Conservation (phyloP, 1,140 invertebrate genomes). For the Drosophila paulistorum region DNA sequence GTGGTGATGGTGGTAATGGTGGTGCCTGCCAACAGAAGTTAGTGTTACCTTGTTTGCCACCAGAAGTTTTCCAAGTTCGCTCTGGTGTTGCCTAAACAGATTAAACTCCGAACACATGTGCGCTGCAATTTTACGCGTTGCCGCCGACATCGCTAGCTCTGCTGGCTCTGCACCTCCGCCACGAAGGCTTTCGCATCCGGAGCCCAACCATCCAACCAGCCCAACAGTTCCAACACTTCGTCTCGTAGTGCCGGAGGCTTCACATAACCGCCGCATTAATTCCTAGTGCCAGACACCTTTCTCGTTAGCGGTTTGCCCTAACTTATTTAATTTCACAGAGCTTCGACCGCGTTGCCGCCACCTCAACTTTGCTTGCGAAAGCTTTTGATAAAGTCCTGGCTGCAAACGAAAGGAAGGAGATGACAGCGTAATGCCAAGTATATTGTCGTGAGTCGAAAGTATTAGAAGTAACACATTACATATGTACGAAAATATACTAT, state of each 20-base stretch:
- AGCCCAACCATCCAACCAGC: slow-evolving; percentile 8
- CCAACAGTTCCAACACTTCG: slow-evolving; percentile 4
- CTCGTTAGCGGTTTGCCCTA: slow-evolving; percentile 75
- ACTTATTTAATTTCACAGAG: slow-evolving; percentile 75
- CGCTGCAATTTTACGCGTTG: slow-evolving; percentile 74
- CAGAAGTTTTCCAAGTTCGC: slow-evolving; percentile 75
- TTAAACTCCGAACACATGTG: slow-evolving; percentile 76
- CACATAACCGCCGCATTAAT: slow-evolving; percentile 78
- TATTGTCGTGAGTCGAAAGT: slow-evolving; percentile 3
- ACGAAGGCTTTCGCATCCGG: slow-evolving; percentile 42
- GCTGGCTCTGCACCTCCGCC: slow-evolving; percentile 19
- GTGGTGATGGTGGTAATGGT: slow-evolving; percentile 16
- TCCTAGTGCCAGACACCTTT: slow-evolving; percentile 80
- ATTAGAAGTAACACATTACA: background rate
- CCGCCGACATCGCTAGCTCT: slow-evolving; percentile 33
- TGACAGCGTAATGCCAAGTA: slow-evolving; percentile 5
- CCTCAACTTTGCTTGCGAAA: slow-evolving; percentile 47
- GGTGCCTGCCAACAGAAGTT: slow-evolving; percentile 67
- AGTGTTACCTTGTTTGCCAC: slow-evolving; percentile 71
- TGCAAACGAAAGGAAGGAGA: slow-evolving; percentile 28
- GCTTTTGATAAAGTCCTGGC: slow-evolving; percentile 1
- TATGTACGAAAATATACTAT: too few species aligned
- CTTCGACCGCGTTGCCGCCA: slow-evolving; percentile 38
- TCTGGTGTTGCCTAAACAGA: slow-evolving; percentile 77
- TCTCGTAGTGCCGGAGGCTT: slow-evolving; percentile 43